Evolutionary conservation across 2,888 invertebrate species (phyloP).

Genomic region (Chalcis sispes): DNA sequence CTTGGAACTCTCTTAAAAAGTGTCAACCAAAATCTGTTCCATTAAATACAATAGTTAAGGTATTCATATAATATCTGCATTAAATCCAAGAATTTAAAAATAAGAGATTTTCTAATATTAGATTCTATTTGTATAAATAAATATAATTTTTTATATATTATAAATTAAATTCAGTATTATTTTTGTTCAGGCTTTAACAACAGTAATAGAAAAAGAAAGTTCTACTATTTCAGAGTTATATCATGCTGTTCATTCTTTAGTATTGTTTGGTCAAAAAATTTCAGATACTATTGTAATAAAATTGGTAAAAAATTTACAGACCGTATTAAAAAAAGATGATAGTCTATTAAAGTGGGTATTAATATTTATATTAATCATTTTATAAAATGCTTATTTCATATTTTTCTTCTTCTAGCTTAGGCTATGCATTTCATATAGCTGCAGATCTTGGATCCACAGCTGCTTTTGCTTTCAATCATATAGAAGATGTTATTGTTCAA

Average conservation of each 20-base stretch:
- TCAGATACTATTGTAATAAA: conserved; percentile 80
- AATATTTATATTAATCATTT: conserved; percentile 31
- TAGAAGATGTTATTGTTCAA: conserved; percentile 95
- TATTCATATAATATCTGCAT: conserved; percentile 61
- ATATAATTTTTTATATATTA: conserved; percentile 67
- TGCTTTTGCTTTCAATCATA: conserved; percentile 83
- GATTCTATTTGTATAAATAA: conserved; percentile 8
- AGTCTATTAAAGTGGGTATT: conserved; percentile 81
- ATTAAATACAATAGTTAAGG: conserved; percentile 76
- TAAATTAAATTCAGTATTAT: conserved; percentile 62
- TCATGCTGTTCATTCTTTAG: conserved; percentile 84
- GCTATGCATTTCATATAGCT: conserved; percentile 90
- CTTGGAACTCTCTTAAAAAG: conserved; percentile 80
- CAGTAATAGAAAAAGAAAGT: conserved; percentile 82
- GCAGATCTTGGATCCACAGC: conserved; percentile 84
- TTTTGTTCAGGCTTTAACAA: conserved; percentile 74
- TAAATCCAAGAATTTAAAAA: conserved; percentile 25
- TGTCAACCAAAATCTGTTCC: conserved; percentile 78
- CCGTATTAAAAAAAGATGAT: conserved; percentile 90
- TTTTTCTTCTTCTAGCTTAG: conserved; percentile 80
- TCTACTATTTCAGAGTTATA: conserved; percentile 84
- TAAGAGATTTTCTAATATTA: conserved; percentile 36
- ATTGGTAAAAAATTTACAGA: conserved; percentile 84
- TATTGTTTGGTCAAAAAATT: conserved; percentile 82
- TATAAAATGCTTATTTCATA: neutral